Base-by-base conservation (phyloP, 2,888 invertebrate genomes). In the Steinernema scapterisci region DNA sequence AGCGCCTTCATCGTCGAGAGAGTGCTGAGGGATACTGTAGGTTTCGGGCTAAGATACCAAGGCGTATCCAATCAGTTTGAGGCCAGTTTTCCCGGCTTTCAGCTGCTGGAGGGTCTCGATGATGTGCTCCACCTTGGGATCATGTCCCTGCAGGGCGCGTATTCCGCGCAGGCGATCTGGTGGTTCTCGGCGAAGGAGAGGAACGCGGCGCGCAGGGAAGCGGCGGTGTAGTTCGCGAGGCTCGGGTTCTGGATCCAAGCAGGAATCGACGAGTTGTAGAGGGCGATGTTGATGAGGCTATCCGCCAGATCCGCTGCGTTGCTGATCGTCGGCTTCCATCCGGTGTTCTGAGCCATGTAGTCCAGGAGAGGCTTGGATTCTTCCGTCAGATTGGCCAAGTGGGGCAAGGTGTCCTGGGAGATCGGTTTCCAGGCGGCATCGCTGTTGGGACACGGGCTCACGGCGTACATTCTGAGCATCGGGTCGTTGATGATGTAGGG, bases 401-500 rank as follows among this genome's bases (percentile, higher is more conserved):
- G 23, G 7, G 81, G 79, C 63, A 81, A 73, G 38, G 76, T 73
- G 45, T 82, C 83, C 16, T 83, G 76, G 45, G 72, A 71, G 45
- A 84, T 82, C 70, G 80, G 81, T 16, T 72, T 56, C 81, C 82
- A 84, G 19, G 79, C 83, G 31, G 73, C 73, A 54, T 81, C 78
- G 71, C 74, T 78, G 21, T 70, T 72, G 27, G 76, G 77, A 73
- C 83, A 83, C 63, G 75, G 75, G 44, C 72, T 75, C 3, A 83
- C 82, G 7, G 80, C 75, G 76, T 84, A 85, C 83, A 83, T 84
- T 63, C 85, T 72, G 6, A 85, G 78, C 44, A 85, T 74, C 70
- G 81, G 80, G 72, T 85, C 83, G 51, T 84, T 78, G 56, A 83
- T 83, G 7, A 78, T 76, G 74, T 83, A 84, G 46, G 83, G 81